Percentiles rank a stretch among this genome's conserved stretches.
Conservation (phyloP, 1,140 invertebrate species). For the Maniola jurtina region DNA sequence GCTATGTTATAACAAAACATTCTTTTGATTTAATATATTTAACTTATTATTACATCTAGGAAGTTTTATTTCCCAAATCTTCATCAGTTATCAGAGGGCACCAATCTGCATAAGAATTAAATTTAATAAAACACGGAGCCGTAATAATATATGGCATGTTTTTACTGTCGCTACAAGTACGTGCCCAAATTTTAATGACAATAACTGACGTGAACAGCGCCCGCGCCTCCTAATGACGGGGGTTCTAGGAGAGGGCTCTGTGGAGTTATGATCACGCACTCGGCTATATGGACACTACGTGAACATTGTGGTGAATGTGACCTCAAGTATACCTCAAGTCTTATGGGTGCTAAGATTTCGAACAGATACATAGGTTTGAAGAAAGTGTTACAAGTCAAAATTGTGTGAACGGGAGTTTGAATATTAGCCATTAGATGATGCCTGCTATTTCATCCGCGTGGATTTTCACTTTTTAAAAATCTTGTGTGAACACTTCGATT, state of each 20-base stretch:
- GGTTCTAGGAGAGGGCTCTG: slow-evolving; percentile 45
- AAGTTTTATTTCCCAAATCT: background rate
- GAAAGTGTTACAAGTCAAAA: background rate
- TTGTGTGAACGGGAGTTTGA: background rate
- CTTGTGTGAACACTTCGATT: too few species aligned
- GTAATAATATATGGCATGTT: slow-evolving; percentile 13
- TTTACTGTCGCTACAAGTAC: slow-evolving; percentile 30
- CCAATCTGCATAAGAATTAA: slow-evolving; percentile 19
- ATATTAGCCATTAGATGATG: too few species aligned
- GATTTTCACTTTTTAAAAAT: too few species aligned
- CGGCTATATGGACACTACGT: slow-evolving; percentile 40
- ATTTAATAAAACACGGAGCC: slow-evolving; percentile 14
- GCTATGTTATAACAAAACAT: too few species aligned
- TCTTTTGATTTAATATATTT: too few species aligned
- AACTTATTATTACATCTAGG: background rate
- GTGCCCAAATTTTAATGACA: slow-evolving; percentile 56
- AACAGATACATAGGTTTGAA: background rate
- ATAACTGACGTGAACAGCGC: slow-evolving; percentile 49
- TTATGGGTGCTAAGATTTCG: slow-evolving; percentile 17
- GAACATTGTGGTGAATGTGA: slow-evolving; percentile 15
- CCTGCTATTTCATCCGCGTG: too few species aligned
- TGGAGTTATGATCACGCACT: slow-evolving; percentile 50
- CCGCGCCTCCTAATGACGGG: slow-evolving; percentile 20
- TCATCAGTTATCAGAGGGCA: background rate
- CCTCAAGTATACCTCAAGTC: background rate